phyloP scores from a whole-genome alignment of 2,797 vertebrate genomes.

The Ptychadena robeensis region DNA sequence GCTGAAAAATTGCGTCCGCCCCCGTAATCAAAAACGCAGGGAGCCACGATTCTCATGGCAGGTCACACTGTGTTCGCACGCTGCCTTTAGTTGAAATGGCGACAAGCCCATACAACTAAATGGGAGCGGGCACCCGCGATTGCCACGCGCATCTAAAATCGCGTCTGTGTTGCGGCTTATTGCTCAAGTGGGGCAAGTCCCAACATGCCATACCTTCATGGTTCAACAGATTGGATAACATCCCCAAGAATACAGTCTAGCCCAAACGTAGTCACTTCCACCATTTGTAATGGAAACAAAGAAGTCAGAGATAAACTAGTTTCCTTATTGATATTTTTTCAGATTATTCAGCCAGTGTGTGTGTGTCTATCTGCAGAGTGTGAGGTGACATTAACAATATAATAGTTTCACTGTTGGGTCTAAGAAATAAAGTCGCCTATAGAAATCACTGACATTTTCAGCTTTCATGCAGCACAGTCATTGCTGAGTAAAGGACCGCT shows the following conservation, averaged over 20 bases:
- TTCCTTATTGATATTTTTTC: neutral
- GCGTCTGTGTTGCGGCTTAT: too few relatives aligned
- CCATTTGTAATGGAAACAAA: neutral
- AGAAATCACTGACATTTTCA: neutral
- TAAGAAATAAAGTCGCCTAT: neutral
- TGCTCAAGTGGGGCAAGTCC: too few relatives aligned
- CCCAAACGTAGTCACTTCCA: neutral
- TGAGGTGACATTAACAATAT: neutral
- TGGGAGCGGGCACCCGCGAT: too few relatives aligned
- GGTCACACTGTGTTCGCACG: too few relatives aligned
- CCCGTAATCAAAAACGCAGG: too few relatives aligned
- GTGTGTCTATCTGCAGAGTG: neutral
- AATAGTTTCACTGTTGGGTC: neutral
- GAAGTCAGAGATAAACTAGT: conserved; percentile 13
- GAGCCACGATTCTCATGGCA: too few relatives aligned
- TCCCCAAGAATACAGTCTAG: neutral
- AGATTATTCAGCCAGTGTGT: neutral
- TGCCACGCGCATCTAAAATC: too few relatives aligned
- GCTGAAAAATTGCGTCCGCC: too few relatives aligned
- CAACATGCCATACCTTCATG: neutral
- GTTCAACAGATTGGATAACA: too few relatives aligned
- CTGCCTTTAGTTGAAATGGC: too few relatives aligned
- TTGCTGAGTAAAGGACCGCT: neutral
- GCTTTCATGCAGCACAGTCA: neutral
- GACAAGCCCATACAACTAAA: too few relatives aligned